Conservation (phyloP, 1,140 invertebrate genomes). For the Acromyrmex echinatior region DNA sequence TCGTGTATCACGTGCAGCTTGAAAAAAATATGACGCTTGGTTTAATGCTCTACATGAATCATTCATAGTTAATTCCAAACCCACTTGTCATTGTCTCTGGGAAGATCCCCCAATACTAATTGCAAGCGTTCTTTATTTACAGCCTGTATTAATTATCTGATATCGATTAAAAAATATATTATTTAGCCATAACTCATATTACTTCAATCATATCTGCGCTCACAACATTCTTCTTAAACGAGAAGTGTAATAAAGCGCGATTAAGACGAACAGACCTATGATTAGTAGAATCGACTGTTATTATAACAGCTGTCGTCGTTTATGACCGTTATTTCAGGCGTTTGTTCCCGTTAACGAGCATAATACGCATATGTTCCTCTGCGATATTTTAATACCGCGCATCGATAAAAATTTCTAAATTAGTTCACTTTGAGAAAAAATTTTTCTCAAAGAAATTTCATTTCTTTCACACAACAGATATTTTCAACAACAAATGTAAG, state of each 20-base stretch:
- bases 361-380: not conserved
- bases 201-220: not conserved
- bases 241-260: not conserved
- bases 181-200: not conserved
- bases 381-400: not conserved
- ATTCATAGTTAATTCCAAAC: conserved; percentile 24
- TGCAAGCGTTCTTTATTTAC: not conserved
- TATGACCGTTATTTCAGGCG: not conserved
- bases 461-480: not conserved
- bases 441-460: not conserved
- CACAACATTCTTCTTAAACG: conserved; percentile 1
- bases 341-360: not conserved
- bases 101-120: not conserved
- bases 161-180: not conserved
- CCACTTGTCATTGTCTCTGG: not conserved
- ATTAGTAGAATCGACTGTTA: conserved; percentile 2
- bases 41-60: conserved; percentile 28
- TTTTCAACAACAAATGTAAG: not conserved
- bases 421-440: not conserved
- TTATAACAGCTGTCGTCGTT: not conserved
- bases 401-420: not conserved
- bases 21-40: conserved; percentile 54
- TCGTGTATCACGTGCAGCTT: conserved; percentile 64
- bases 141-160: not conserved
- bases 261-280: not conserved